Base-by-base conservation (phyloP, 2,888 invertebrate genomes). In the Biston stratarius region DNA sequence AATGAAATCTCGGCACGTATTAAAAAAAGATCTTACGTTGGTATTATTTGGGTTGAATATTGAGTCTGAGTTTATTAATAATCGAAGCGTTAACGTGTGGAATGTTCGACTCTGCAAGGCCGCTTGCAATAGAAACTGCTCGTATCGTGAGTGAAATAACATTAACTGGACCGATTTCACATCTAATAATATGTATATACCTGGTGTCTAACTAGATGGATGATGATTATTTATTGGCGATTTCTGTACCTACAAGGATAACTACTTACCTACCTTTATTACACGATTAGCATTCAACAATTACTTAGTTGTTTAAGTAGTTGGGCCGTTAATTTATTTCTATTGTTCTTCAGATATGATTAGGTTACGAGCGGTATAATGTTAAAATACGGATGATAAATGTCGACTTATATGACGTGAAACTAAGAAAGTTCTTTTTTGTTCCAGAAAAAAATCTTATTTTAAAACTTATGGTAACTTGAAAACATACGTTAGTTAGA, bases 21-120 rank as follows among this genome's bases (percentile, higher is more conserved):
- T 88, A 87, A 90, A 91, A 44, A 91, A 90, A 88, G 89, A 87
- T 89, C 90, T 89, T 90, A 82, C 84, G 86, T 76, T 80, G 77
- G 87, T 90, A 85, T 87, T 83, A 87, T 92, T 93, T 90, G 86
- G 86, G 91, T 91, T 89, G 86, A 91, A 89, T 90, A 91, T 92
- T 82, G 90, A 90, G 84, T 84, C 83, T 81, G 83, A 83, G 90
- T 91, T 91, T 91, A 92, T 91, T 92, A 92, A 92, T 92, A 92
- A 92, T 91, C 89, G 89, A 92, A 91, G 91, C 89, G 90, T 91
- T 91, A 91, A 91, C 92, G 92, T 89, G 90, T 89, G 91, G 91
- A 91, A 92, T 91, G 92, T 91, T 89, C 87, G 88, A 83, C 87
- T 89, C 82, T 85, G 90, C 92, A 92, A 94, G 93, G 93, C 90